These are phyloP conservation scores for Jaculus jaculus DNA, from an alignment of 2,113 vertebrate genomes.

Conservation along the genomic window DNA sequence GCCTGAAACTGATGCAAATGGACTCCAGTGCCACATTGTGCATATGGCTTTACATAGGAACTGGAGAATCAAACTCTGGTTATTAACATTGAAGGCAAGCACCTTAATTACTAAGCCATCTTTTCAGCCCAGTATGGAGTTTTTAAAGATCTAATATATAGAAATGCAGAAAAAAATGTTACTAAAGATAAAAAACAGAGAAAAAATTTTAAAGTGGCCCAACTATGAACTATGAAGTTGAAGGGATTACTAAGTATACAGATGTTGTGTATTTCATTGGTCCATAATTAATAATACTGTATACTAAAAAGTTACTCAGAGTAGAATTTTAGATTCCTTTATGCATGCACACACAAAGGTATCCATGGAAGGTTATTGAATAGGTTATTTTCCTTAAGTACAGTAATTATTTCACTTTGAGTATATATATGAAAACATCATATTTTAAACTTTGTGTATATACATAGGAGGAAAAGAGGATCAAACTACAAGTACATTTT, in stretches of 20 bases:
- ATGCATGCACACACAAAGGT: neutral
- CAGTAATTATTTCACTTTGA: neutral
- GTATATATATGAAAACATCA: neutral
- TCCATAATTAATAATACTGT: neutral
- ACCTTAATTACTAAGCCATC: too few species aligned
- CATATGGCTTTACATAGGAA: too few species aligned
- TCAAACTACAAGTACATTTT: neutral
- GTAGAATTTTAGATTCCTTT: neutral
- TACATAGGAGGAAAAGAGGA: neutral
- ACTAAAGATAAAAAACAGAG: neutral
- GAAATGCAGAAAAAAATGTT: neutral
- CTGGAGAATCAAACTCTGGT: too few species aligned
- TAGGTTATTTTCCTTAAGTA: neutral
- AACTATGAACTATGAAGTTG: neutral
- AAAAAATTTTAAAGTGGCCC: neutral
- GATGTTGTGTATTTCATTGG: neutral
- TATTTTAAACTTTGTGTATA: neutral
- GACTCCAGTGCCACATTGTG: too few species aligned
- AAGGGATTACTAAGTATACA: neutral
- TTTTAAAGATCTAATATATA: neutral
- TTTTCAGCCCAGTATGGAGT: too few species aligned
- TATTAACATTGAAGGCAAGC: too few species aligned
- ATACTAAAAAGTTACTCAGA: neutral
- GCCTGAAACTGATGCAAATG: too few species aligned
- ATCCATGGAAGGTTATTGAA: neutral